Evolutionary conservation across 1,140 invertebrate genomes (phyloP).

Genomic region (Drosophila bipectinata): DNA sequence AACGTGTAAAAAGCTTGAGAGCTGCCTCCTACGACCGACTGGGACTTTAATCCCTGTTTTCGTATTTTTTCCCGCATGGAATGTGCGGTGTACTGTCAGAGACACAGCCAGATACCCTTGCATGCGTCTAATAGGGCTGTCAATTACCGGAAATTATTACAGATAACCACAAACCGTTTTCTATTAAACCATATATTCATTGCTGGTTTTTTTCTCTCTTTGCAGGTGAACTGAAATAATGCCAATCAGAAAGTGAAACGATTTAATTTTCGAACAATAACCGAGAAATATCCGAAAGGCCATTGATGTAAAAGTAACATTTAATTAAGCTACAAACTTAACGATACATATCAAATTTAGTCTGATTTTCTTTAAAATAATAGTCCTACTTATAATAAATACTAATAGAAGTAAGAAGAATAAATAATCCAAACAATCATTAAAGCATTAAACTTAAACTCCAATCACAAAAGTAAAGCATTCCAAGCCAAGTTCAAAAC

Average conservation of each 20-base stretch:
- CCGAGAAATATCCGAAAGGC: neutral
- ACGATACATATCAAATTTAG: constrained; percentile 77
- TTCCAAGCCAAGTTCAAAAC: constrained; percentile 1
- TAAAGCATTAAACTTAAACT: constrained; percentile 24
- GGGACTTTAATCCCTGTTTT: constrained; percentile 47
- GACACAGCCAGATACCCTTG: constrained; percentile 35
- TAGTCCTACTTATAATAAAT: constrained; percentile 4
- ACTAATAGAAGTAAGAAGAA: constrained; percentile 16
- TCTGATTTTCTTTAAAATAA: constrained; percentile 56
- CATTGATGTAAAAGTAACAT: constrained; percentile 21
- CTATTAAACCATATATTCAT: constrained; percentile 13
- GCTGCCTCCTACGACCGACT: constrained; percentile 16
- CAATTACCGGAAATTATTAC: constrained; percentile 34
- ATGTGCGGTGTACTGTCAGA: neutral
- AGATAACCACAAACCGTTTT: constrained; percentile 30
- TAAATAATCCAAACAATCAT: constrained; percentile 16
- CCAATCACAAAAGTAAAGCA: constrained; percentile 8
- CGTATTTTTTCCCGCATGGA: constrained; percentile 24
- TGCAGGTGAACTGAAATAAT: constrained; percentile 29
- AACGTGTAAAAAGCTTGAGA: constrained; percentile 48
- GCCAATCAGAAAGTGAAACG: constrained; percentile 2
- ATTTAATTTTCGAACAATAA: constrained; percentile 11
- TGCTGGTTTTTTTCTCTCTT: constrained; percentile 22
- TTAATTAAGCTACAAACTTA: constrained; percentile 41
- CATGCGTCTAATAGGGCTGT: constrained; percentile 47